Percentiles rank a stretch among this genome's conserved stretches.
These are phyloP conservation scores for Elephantulus edwardii DNA, from an alignment of 2,113 vertebrate genomes.

Conservation along the genomic window DNA sequence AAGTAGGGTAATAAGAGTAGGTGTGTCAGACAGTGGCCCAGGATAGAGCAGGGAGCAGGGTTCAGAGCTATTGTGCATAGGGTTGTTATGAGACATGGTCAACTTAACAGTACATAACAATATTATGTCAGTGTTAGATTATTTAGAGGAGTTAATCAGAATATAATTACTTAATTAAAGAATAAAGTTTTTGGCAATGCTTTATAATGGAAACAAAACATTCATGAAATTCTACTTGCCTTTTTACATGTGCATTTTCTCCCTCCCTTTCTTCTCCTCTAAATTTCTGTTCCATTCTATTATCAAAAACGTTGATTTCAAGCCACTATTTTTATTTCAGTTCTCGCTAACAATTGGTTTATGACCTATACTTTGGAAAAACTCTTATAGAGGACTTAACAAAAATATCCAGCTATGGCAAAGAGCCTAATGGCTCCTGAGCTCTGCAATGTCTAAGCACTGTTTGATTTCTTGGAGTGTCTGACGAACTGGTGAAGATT, in stretches of 20 bases:
- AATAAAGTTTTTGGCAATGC: neutral
- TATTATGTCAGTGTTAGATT: too few species aligned
- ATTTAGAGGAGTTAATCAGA: neutral
- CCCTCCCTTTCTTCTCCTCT: neutral
- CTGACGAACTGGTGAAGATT: slow-evolving; percentile 5
- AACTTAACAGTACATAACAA: too few species aligned
- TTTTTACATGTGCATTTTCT: neutral
- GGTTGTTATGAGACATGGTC: too few species aligned
- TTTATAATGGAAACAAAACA: neutral
- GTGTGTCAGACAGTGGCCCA: too few species aligned
- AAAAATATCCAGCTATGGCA: slow-evolving; percentile 15
- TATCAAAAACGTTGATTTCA: slow-evolving; percentile 29
- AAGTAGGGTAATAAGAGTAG: too few species aligned
- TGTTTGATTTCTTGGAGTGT: neutral
- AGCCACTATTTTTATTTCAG: slow-evolving; percentile 17
- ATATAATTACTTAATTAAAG: slow-evolving; percentile 9
- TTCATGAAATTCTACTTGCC: neutral
- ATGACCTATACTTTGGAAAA: slow-evolving; percentile 4
- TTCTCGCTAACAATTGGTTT: slow-evolving; percentile 22
- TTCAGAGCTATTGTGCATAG: too few species aligned
- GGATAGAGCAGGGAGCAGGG: too few species aligned
- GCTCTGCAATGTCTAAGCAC: neutral
- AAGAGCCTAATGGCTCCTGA: slow-evolving; percentile 14
- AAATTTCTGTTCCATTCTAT: neutral
- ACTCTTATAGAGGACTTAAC: slow-evolving; percentile 18